Base-by-base conservation (phyloP, 2,113 vertebrate genomes). In the Pholis gunnellus region DNA sequence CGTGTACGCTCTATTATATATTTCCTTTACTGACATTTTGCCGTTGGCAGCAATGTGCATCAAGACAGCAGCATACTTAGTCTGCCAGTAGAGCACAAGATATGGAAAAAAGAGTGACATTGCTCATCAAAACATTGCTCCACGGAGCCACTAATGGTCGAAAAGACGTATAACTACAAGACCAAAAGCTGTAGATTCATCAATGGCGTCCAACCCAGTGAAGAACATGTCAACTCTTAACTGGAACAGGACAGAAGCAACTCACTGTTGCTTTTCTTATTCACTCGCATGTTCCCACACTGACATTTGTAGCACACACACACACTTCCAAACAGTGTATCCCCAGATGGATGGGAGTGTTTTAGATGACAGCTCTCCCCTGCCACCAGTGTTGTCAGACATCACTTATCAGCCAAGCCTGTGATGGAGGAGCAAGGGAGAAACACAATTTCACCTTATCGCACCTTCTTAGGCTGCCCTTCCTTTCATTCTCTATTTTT, bases 401-500 rank as follows among this genome's bases (percentile, higher is more conserved):
- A 83, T 90, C 87, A 86, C 81, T 89, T 90, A 78, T 89, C 83
- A 82, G 78, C 57, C 5, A 0, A 71, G 78, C 17, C 72, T 36
- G 61, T 75, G 84, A 90, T 82, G 68, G 75, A 89, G 65, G 54
- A 82, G 71, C 78, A 78, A 72, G 78, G 60, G 56, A 85, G 69
- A 86, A 87, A 89, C 82, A 79, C 83, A 84, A 86, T 88, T 84
- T 87, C 86, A 84, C 88, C 85, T 89, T 86, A 86, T 91, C 81
- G 72, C 88, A 84, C 85, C 88, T 88, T 80, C 18, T 74, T 56
- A 73, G 38, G 13, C 84, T 84, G 38, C 29, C 76, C 9, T 72
- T 17, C 0, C 75, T 73, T 78, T 66, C 61, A 59, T 56, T 85
- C 67, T 34, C 27, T 56, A 8, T 44, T 68, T 61, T 61, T 82